phyloP scores from a whole-genome alignment of 2,113 vertebrate genomes.

The Cnemophilus loriae region DNA sequence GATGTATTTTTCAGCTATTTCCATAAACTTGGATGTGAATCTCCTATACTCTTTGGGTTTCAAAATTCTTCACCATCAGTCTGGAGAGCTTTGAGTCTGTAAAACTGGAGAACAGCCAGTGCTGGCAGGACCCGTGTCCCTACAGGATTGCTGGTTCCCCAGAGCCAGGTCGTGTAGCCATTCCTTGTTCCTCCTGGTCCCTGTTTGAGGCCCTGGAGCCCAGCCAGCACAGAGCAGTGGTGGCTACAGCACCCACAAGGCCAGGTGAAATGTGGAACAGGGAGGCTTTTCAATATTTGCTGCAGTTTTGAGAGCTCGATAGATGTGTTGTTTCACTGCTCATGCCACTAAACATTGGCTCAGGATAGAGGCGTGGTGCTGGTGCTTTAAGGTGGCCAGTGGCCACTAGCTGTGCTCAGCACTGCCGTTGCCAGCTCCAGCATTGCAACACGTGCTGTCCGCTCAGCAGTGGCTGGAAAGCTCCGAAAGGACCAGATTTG shows the following conservation, averaged over 20 bases:
- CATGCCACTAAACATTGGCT: fast-evolving
- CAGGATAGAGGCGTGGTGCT: fast-evolving
- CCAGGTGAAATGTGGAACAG: fast-evolving
- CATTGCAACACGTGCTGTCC: background rate
- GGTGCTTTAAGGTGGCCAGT: background rate
- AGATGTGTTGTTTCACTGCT: background rate
- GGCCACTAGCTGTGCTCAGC: background rate
- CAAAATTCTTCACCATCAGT: background rate
- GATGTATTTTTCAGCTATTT: background rate
- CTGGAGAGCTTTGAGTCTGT: background rate
- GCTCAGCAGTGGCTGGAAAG: constrained; percentile 23
- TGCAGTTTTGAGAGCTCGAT: background rate
- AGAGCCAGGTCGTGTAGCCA: background rate
- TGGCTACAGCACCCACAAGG: background rate
- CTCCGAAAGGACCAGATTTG: constrained; percentile 1
- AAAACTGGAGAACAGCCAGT: background rate
- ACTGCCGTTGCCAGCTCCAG: background rate
- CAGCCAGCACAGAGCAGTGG: background rate
- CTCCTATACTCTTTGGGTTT: background rate
- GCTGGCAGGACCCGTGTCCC: background rate
- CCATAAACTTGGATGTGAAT: background rate
- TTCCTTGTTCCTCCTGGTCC: background rate
- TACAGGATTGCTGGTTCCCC: background rate
- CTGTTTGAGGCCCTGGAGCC: background rate
- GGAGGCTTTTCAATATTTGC: background rate